Evolutionary conservation across 2,888 invertebrate genomes (phyloP), one percentile per base, ranked within the genome.

Genomic region (Ellobium chinense): DNA sequence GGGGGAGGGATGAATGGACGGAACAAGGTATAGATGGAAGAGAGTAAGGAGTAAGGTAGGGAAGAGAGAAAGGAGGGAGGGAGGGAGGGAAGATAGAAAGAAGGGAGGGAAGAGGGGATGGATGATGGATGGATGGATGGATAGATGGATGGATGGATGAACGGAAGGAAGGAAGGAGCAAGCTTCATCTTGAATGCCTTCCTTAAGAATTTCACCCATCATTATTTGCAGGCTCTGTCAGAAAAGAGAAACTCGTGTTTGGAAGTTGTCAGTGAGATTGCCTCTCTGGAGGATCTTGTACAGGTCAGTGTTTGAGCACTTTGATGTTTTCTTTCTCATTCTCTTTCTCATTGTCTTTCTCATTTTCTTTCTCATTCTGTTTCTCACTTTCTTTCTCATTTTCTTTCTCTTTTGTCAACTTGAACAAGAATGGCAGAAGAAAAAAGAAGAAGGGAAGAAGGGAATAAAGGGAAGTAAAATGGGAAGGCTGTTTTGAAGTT

Each of bases 201-300:
- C n/a, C n/a, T n/a, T n/a, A n/a, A n/a, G n/a, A n/a, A n/a, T n/a
- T n/a, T n/a, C n/a, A n/a, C n/a, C n/a, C n/a, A n/a, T n/a, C n/a
- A n/a, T n/a, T 37, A 56, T 27, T 84, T 86, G n/a, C 83, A 91
- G 91, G 85, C 86, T 1, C 74, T 91, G 34, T 84, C 90, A 1
- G 84, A 86, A 0, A 90, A 91, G 79, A 82, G 88, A 66, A 80
- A 85, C 5, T 83, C 87, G 2, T 91, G 92, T 84, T 83, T 91
- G 78, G 89, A 91, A 76, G 87, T 90, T 7, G 83, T 92, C 29
- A 70, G 86, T 21, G 87, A 90, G 34, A 89, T 92, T 54, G 87
- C 90, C 2, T 78, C 85, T 2, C 81, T 92, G n/a, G 91, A 92
- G 79, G 89, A 90, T 21, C 82, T 88, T 7, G 88, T 91, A 63